A percentile compares a stretch with the other conserved stretches of the same genome.
Evolutionary conservation across 2,797 vertebrate genomes (phyloP).

Genomic region (Oreonectes daqikongensis): DNA sequence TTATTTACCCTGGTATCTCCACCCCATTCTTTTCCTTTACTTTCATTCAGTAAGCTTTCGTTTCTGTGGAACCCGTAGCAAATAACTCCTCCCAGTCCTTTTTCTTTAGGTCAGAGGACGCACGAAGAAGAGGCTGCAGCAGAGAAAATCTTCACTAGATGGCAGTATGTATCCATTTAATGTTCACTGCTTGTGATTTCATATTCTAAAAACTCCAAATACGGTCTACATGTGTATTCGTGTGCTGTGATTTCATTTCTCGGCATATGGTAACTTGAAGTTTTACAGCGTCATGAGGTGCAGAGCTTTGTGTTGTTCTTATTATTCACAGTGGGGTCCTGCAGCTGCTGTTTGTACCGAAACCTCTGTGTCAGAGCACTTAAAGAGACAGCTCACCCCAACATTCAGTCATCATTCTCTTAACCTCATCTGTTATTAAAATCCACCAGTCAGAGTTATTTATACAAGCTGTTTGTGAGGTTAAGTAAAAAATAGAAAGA

Average conservation of each 20-base stretch:
- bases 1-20: not conserved
- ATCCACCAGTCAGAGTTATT: too few species aligned
- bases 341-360: constrained; percentile 2
- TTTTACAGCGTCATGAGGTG: not conserved
- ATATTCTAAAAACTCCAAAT: not conserved
- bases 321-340: constrained; percentile 21
- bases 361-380: not conserved
- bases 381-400: not conserved
- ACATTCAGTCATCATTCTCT: not conserved
- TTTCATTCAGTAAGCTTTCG: not conserved
- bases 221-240: not conserved
- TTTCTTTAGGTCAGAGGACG: too few species aligned
- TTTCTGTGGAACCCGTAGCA: not conserved
- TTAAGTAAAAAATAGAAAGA: too few species aligned
- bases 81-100: not conserved
- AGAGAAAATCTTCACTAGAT: constrained; percentile 68
- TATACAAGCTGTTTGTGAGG: too few species aligned
- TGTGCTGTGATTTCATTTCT: constrained; percentile 4
- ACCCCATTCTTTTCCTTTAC: not conserved
- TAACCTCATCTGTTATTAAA: too few species aligned
- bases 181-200: not conserved
- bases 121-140: too few species aligned
- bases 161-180: constrained; percentile 63
- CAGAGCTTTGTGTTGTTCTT: not conserved
- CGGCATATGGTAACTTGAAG: constrained; percentile 2